Evolutionary conservation across 2,113 vertebrate genomes (phyloP), one percentile per base, ranked within the genome.

Genomic region (Emydocephalus ijimae): DNA sequence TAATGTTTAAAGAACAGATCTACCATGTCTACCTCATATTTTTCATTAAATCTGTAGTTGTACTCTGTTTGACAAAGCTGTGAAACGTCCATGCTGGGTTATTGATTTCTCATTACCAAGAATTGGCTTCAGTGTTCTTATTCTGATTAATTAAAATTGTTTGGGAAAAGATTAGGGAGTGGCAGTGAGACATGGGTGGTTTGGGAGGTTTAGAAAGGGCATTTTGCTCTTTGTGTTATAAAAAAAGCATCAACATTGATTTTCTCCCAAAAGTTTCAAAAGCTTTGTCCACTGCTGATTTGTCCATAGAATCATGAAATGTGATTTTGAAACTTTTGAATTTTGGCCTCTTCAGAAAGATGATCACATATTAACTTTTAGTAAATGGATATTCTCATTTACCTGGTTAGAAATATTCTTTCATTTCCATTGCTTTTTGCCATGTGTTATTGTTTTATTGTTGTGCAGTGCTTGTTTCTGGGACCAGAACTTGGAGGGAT

Each of bases 121-220:
- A 85, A 92, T 92, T 93, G 93, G 48, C 69, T 43, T 92, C 93
- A 87, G 0, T 95, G 95, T 95, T 95, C 91, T 94, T 97, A 95
- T 97, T 96, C 96, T 86, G 2, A 94, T 95, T 88, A 93, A 97
- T 96, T 96, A 96, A 92, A 85, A 1, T 24, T 54, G 74, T 14
- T 56, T 89, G 94, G 29, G 92, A 96, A 95, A 0, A 55, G 74
- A 91, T 94, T 48, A 20, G 18, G 87, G 20, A 21, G 87, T 54
- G 54, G 29, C 29, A 88, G 54, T 56, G 15, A 52, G n/a, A 54
- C 8, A 52, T 81, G 34, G 34, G 3, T 81, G 34, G 34, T 43
- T 81, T 81, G 21, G 87, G n/a, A 39, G 52, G 29, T 20, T 55
- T 56, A 56, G n/a, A 88, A 88, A 23, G 52, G 52, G 26, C 48